phyloP scores from a whole-genome alignment of 2,888 invertebrate species.

The Bombylius major region DNA sequence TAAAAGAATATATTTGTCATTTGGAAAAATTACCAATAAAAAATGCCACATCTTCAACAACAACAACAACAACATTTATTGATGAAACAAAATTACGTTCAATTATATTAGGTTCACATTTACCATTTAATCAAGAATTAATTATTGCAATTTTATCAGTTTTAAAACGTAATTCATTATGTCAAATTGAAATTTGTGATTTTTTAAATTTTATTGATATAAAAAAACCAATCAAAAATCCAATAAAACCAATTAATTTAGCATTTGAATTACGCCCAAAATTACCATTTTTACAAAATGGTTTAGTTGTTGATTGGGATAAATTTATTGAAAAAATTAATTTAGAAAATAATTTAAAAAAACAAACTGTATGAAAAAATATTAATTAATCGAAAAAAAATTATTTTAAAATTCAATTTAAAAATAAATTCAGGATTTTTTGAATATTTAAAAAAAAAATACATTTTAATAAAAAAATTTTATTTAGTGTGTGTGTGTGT shows the following conservation, averaged over 20 bases:
- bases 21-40: conserved; percentile 36
- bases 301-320: conserved; percentile 30
- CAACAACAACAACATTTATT: conserved; percentile 43
- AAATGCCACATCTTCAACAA: too few relatives aligned
- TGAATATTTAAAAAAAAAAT: too few relatives aligned
- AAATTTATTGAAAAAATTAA: conserved; percentile 29
- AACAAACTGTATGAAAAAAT: conserved; percentile 8
- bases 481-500: too few relatives aligned
- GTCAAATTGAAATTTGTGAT: conserved; percentile 53
- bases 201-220: conserved; percentile 60
- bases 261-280: conserved; percentile 35
- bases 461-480: too few relatives aligned
- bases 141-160: conserved; percentile 51
- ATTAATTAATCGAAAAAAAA: not conserved
- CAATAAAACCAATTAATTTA: conserved; percentile 30
- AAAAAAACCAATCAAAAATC: conserved; percentile 26
- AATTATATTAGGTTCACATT: conserved; percentile 51
- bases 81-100: conserved; percentile 46
- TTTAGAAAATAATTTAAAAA: conserved; percentile 26
- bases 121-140: conserved; percentile 55
- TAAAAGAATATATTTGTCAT: conserved; percentile 46
- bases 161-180: conserved; percentile 49
- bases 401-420: not conserved
- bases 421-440: too few relatives aligned
- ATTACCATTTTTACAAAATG: conserved; percentile 30